Evolutionary conservation across 2,797 vertebrate species (phyloP).

Genomic region (Oreochromis mossambicus): DNA sequence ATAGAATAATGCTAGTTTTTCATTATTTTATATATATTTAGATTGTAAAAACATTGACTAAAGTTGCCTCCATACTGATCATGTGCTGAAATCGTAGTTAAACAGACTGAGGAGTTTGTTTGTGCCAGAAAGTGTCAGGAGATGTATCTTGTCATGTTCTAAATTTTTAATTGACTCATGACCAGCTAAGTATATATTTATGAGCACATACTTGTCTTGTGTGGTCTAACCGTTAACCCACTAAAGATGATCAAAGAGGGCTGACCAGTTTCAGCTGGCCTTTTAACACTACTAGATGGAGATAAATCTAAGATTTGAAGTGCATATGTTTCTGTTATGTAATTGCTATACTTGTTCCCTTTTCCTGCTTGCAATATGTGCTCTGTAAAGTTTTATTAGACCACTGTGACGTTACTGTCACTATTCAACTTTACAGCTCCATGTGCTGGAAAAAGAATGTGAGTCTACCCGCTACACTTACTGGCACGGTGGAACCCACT

Average conservation of each 20-base stretch:
- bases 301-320: background rate
- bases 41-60: background rate
- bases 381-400: conserved; percentile 20
- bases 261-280: background rate
- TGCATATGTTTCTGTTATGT: background rate
- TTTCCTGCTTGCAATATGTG: conserved; percentile 3
- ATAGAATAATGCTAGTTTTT: background rate
- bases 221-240: background rate
- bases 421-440: conserved; percentile 32
- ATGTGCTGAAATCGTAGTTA: background rate
- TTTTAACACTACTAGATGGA: background rate
- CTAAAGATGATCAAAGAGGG: background rate
- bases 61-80: background rate
- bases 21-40: background rate
- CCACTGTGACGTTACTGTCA: conserved; percentile 9
- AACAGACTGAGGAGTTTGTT: background rate
- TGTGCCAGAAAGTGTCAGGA: background rate
- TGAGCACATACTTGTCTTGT: background rate
- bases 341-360: conserved; percentile 5
- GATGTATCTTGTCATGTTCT: background rate
- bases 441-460: conserved; percentile 23
- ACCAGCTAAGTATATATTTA: background rate
- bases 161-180: background rate
- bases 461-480: conserved; percentile 6
- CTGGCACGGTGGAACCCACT: conserved; percentile 1